These are phyloP conservation scores for Irena cyanogastra DNA, from an alignment of 2,113 vertebrate species.

Conservation along the genomic window DNA sequence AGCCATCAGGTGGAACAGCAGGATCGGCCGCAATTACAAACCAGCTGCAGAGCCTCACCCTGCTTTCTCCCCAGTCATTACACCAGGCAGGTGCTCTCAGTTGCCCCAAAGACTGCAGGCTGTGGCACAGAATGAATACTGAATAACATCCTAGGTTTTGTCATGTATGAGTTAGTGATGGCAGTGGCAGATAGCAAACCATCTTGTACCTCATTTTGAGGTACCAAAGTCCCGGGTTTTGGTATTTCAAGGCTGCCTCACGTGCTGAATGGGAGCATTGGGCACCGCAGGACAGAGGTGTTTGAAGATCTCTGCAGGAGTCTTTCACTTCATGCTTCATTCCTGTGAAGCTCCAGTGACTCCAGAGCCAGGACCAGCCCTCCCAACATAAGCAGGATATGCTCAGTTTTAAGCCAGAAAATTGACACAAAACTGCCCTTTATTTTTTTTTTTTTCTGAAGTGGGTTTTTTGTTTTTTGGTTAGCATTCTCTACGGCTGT, in stretches of 20 bases:
- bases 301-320: not conserved
- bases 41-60: not conserved
- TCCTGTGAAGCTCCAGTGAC: not conserved
- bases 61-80: not conserved
- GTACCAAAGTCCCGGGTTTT: not conserved
- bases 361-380: not conserved
- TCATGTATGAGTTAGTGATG: not conserved
- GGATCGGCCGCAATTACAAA: not conserved
- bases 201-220: not conserved
- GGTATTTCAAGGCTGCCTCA: not conserved
- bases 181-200: not conserved
- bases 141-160: not conserved
- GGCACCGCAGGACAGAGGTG: not conserved
- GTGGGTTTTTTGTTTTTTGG: too few species aligned
- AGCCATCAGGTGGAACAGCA: not conserved
- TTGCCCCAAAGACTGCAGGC: not conserved
- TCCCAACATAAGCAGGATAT: not conserved
- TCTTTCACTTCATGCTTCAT: not conserved
- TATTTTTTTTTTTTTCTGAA: too few species aligned
- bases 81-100: not conserved
- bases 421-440: not conserved
- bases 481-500: not conserved
- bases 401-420: not conserved
- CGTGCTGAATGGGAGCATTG: rapidly evolving
- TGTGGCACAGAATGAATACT: not conserved